A percentile compares a stretch with the other conserved stretches of the same genome.
These are phyloP conservation scores for Psylliodes chrysocephalus DNA, from an alignment of 2,888 invertebrate genomes.

Conservation along the genomic window DNA sequence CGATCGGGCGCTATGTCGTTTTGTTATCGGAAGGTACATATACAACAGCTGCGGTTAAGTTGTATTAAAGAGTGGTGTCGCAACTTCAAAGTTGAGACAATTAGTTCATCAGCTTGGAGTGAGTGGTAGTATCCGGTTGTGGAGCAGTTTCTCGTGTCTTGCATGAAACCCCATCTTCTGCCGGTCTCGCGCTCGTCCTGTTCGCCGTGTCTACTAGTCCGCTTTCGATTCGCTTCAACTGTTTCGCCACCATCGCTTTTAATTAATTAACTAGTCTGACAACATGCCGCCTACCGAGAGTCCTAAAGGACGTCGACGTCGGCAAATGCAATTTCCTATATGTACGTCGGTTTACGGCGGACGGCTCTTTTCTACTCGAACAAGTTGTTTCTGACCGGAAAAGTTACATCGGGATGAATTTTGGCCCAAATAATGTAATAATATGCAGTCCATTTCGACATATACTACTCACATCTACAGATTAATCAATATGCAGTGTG, in stretches of 20 bases:
- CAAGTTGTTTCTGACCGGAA: constrained; percentile 7
- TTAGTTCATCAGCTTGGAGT: constrained; percentile 21
- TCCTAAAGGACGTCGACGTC: background rate
- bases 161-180: constrained; percentile 5
- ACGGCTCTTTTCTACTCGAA: constrained; percentile 5
- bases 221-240: constrained; percentile 17
- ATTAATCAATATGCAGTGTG: too few relatives aligned
- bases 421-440: background rate
- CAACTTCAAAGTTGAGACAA: constrained; percentile 28
- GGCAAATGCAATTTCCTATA: constrained; percentile 15
- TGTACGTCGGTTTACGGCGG: background rate
- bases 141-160: constrained; percentile 17
- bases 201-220: too few relatives aligned
- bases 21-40: constrained; percentile 2
- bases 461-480: too few relatives aligned
- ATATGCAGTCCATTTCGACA: too few relatives aligned
- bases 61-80: constrained; percentile 7
- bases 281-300: constrained; percentile 9
- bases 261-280: constrained; percentile 28
- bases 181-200: background rate
- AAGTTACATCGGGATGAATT: background rate
- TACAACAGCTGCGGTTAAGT: constrained; percentile 13
- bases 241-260: constrained; percentile 19
- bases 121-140: constrained; percentile 20
- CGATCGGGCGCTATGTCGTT: background rate